phyloP scores from a whole-genome alignment of 2,797 vertebrate species.

The Aulostomus chinensis region DNA sequence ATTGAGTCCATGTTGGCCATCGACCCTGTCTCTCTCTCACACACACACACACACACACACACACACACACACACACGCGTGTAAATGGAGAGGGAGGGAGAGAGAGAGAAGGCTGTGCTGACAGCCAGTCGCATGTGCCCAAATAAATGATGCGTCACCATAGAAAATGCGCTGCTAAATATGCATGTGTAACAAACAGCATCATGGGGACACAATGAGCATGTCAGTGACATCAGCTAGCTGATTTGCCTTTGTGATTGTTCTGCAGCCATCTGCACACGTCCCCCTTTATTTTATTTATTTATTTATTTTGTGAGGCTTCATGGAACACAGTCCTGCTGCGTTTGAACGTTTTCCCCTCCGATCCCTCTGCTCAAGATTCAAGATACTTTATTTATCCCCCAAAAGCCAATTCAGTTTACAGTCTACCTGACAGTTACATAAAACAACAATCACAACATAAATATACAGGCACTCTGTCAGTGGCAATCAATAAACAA shows the following conservation, averaged over 20 bases:
- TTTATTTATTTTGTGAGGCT: slow-evolving; percentile 52
- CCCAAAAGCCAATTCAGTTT: too few species aligned
- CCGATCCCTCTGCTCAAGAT: slow-evolving; percentile 58
- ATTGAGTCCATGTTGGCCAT: too few species aligned
- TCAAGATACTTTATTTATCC: too few species aligned
- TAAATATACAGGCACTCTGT: too few species aligned
- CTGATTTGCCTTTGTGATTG: slow-evolving; percentile 56
- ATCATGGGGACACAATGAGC: slow-evolving; percentile 53
- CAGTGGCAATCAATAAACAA: too few species aligned
- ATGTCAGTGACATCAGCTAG: slow-evolving; percentile 53
- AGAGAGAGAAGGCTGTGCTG: slow-evolving; percentile 22
- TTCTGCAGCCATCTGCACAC: slow-evolving; percentile 65
- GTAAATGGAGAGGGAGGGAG: too few species aligned
- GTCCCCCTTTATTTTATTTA: too few species aligned
- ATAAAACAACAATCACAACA: background rate
- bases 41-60: too few species aligned
- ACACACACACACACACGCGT: too few species aligned
- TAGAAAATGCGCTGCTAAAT: slow-evolving; percentile 60
- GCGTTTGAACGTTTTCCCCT: slow-evolving; percentile 62
- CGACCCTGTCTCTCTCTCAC: too few species aligned
- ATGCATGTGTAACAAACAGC: slow-evolving; percentile 58
- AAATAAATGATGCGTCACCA: slow-evolving; percentile 45
- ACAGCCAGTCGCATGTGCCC: slow-evolving; percentile 35
- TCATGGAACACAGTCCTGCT: slow-evolving; percentile 57
- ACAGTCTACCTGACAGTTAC: too few species aligned